Conservation (phyloP, 2,113 vertebrate species). For the Perca fluviatilis region DNA sequence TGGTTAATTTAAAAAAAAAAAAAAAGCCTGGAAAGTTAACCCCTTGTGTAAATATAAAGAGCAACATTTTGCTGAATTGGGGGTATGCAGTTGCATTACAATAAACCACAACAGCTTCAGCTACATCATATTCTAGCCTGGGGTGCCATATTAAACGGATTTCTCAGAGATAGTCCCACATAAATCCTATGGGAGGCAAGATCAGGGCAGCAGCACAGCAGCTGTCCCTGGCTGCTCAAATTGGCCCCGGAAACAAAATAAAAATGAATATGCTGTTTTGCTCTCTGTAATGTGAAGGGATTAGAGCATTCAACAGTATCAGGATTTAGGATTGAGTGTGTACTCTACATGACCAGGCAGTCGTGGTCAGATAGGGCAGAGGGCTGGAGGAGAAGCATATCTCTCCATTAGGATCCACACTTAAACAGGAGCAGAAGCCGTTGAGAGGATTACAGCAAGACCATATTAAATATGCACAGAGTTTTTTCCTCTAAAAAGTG, state of each 20-base stretch:
- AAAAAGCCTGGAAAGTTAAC: not conserved
- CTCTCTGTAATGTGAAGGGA: slow-evolving; percentile 57
- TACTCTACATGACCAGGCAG: slow-evolving; percentile 40
- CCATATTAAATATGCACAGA: slow-evolving; percentile 48
- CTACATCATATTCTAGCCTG: slow-evolving; percentile 30
- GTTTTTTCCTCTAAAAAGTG: slow-evolving; percentile 21
- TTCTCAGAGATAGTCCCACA: slow-evolving; percentile 56
- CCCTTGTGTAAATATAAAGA: slow-evolving; percentile 22
- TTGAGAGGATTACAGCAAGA: slow-evolving; percentile 56
- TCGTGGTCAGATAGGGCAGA: slow-evolving; percentile 14
- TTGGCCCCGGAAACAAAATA: slow-evolving; percentile 72
- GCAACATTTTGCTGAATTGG: slow-evolving; percentile 12
- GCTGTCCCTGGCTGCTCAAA: slow-evolving; percentile 58
- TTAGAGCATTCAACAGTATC: slow-evolving; percentile 60
- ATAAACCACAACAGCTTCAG: slow-evolving; percentile 50
- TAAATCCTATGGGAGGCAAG: slow-evolving; percentile 64
- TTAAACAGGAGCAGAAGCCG: slow-evolving; percentile 44
- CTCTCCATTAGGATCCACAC: slow-evolving; percentile 37
- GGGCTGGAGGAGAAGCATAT: slow-evolving; percentile 35
- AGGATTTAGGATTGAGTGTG: slow-evolving; percentile 64
- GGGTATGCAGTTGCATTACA: slow-evolving; percentile 38
- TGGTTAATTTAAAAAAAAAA: not conserved
- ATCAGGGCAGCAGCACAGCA: slow-evolving; percentile 47
- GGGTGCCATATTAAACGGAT: slow-evolving; percentile 70
- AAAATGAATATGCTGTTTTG: slow-evolving; percentile 73